A percentile compares a stretch with the other conserved stretches of the same genome.
These are phyloP conservation scores for Cephalopterus ornatus DNA, from an alignment of 2,113 vertebrate species.

Conservation along the genomic window DNA sequence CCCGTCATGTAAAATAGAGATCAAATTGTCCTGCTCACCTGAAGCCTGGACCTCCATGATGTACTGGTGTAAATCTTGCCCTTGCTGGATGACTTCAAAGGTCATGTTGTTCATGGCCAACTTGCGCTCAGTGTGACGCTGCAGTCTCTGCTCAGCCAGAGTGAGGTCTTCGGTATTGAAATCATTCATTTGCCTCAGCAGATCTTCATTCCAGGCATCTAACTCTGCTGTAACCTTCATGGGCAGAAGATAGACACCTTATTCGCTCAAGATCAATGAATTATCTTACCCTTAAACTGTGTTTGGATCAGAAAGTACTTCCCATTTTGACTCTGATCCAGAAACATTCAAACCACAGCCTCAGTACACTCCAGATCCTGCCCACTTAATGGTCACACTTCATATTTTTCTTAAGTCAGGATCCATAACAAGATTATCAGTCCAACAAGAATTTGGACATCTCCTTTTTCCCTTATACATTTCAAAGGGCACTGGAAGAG, in stretches of 20 bases:
- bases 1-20: background rate
- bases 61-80: conserved; percentile 96
- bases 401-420: background rate
- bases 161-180: conserved; percentile 90
- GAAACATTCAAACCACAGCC: background rate
- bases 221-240: conserved; percentile 91
- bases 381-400: background rate
- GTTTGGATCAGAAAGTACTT: background rate
- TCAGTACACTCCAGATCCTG: background rate
- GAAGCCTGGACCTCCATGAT: conserved; percentile 99
- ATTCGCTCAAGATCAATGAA: background rate
- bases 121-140: conserved; percentile 91
- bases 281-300: background rate
- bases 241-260: background rate
- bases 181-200: conserved; percentile 92
- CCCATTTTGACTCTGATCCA: background rate
- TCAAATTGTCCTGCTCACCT: conserved; percentile 72
- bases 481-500: background rate
- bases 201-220: conserved; percentile 95
- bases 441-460: background rate
- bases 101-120: conserved; percentile 98
- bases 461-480: background rate
- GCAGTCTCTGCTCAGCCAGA: conserved; percentile 91
- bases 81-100: conserved; percentile 97
- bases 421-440: background rate